phyloP scores from a whole-genome alignment of 2,113 vertebrate genomes.

The Tricholaema leucomelas region DNA sequence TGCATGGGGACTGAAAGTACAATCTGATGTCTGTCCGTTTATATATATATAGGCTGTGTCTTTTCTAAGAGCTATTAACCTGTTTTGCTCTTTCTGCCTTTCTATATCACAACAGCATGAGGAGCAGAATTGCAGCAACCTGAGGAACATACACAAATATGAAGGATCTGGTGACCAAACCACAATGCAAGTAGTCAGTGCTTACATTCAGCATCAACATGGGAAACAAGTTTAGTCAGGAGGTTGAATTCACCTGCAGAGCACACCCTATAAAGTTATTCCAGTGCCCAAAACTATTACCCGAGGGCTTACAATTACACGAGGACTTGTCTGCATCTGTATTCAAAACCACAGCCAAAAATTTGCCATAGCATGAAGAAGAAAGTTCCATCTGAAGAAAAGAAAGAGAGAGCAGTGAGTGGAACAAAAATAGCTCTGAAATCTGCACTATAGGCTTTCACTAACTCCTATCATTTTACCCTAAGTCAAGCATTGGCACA shows the following conservation, averaged over 20 bases:
- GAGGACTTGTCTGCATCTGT: constrained; percentile 1
- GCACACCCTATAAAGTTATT: background rate
- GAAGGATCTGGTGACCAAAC: background rate
- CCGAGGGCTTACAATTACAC: background rate
- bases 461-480: constrained; percentile 19
- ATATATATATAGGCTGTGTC: rapidly evolving
- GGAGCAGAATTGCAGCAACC: background rate
- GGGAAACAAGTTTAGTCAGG: background rate
- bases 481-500: constrained; percentile 5
- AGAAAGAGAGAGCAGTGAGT: background rate
- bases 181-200: background rate
- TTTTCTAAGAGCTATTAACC: background rate
- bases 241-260: background rate
- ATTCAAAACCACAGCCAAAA: constrained; percentile 34
- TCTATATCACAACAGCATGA: background rate
- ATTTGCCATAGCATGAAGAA: background rate
- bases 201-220: background rate
- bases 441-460: background rate
- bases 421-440: constrained; percentile 17
- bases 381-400: background rate
- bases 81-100: background rate
- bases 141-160: background rate
- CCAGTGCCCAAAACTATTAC: background rate
- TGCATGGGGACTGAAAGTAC: background rate
- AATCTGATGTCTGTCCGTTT: background rate